These are phyloP conservation scores for Axis porcinus DNA, from an alignment of 2,113 vertebrate genomes.

Conservation along the genomic window DNA sequence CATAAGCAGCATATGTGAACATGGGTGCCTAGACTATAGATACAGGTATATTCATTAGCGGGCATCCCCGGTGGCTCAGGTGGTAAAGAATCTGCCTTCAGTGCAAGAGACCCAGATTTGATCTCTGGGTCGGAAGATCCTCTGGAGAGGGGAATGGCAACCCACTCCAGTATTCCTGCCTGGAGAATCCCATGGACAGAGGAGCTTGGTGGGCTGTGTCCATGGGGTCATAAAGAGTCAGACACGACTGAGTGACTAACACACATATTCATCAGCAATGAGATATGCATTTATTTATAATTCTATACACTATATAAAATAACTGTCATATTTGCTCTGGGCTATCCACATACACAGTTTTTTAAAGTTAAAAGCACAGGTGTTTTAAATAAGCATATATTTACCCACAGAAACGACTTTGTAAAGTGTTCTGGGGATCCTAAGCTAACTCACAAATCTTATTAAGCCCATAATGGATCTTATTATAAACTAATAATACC, in stretches of 20 bases:
- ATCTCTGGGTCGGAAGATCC: neutral
- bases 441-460: neutral
- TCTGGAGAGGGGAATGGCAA: neutral
- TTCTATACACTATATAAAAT: neutral
- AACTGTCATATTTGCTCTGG: neutral
- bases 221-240: neutral
- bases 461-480: neutral
- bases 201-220: neutral
- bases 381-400: neutral
- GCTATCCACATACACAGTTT: neutral
- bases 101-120: neutral
- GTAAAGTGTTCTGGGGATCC: neutral
- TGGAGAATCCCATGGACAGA: neutral
- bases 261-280: neutral
- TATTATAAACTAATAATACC: neutral
- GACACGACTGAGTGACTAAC: rapidly evolving
- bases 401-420: neutral
- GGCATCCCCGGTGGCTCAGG: neutral
- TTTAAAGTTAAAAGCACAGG: neutral
- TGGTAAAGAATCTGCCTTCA: neutral
- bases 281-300: neutral
- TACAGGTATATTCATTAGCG: neutral
- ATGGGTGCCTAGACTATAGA: neutral
- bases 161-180: neutral
- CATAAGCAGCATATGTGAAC: neutral